Conservation (phyloP, 2,113 vertebrate genomes). For the Poecile atricapillus region DNA sequence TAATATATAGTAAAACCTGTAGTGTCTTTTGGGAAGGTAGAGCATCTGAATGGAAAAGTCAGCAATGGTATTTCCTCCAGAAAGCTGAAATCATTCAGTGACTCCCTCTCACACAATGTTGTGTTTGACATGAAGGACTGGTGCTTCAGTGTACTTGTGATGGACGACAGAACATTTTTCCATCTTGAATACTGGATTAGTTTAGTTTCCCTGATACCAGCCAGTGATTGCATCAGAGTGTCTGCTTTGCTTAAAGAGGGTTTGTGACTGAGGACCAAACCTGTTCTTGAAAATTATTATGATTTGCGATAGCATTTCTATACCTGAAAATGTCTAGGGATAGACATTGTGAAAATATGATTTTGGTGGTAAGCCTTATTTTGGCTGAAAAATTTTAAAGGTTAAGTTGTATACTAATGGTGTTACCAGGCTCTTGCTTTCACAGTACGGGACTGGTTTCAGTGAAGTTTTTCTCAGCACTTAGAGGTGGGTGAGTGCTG, state of each 20-base stretch:
- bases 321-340: not conserved
- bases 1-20: not conserved
- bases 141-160: not conserved
- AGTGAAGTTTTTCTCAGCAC: not conserved
- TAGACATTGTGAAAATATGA: not conserved
- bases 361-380: not conserved
- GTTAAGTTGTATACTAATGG: not conserved
- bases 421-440: not conserved
- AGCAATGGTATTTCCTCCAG: not conserved
- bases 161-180: not conserved
- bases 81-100: not conserved
- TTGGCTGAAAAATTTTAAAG: not conserved
- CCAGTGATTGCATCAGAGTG: rapidly evolving
- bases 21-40: not conserved
- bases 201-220: not conserved
- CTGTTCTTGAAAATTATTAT: not conserved
- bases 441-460: not conserved
- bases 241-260: not conserved
- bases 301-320: not conserved
- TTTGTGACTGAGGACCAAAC: not conserved
- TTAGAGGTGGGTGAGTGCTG: not conserved
- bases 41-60: not conserved
- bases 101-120: not conserved
- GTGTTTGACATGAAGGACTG: not conserved
- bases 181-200: not conserved